Evolutionary conservation across 2,888 invertebrate species (phyloP).

Genomic region (Zonitis immaculata): DNA sequence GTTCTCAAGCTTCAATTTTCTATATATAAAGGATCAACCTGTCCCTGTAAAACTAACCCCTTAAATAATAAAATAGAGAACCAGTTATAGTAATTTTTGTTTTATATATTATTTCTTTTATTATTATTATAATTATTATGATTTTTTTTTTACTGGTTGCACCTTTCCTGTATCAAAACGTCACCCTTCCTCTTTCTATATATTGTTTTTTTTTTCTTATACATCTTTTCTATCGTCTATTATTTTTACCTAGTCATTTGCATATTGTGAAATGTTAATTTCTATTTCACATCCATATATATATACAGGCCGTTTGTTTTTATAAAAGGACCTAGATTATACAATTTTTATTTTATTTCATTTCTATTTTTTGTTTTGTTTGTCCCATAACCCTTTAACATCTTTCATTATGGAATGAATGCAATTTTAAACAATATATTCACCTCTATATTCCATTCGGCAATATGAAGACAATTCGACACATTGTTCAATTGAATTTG

Average conservation of each 20-base stretch:
- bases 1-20: slow-evolving; percentile 1
- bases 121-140: no score
- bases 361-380: slow-evolving; percentile 27
- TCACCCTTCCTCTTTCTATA: no score
- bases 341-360: slow-evolving; percentile 33
- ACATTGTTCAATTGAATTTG: slow-evolving; percentile 15
- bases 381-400: slow-evolving; percentile 29
- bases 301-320: slow-evolving; percentile 33
- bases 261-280: slow-evolving; percentile 40
- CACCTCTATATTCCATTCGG: no score
- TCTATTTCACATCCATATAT: slow-evolving; percentile 35
- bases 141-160: slow-evolving; percentile 14
- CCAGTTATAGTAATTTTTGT: slow-evolving; percentile 26
- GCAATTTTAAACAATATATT: slow-evolving; percentile 32
- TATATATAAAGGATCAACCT: background rate
- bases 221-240: slow-evolving; percentile 23
- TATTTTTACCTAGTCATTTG: slow-evolving; percentile 39
- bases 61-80: slow-evolving; percentile 13
- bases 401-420: slow-evolving; percentile 35
- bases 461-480: no score
- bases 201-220: no score
- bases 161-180: slow-evolving; percentile 25
- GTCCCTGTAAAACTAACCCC: background rate
- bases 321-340: slow-evolving; percentile 25
- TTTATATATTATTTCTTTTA: no score